Evolutionary conservation across 1,140 invertebrate genomes (phyloP), one percentile per base, ranked within the genome.

Genomic region (Cotesia glomerata): DNA sequence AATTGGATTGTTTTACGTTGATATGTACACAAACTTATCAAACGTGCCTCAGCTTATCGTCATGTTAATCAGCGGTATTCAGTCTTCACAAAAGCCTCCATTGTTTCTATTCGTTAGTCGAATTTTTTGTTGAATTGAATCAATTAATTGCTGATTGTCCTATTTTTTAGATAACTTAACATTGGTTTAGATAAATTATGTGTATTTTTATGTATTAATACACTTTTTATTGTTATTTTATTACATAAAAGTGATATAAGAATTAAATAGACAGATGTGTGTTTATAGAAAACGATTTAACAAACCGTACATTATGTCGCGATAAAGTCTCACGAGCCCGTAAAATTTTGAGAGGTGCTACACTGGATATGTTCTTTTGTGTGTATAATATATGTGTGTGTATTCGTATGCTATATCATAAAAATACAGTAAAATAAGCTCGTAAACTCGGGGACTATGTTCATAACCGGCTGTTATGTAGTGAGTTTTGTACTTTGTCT

Each of bases 391-490:
- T 26, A 45, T 45, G 39, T 45, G 39, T 45, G 5, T 45, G 11
- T 45, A 45, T 45, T 7, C 7, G 39, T 45, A 11, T 78, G 84
- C 85, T 85, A 85, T 87, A 84, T 86, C 85, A 87, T 86, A 86
- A 86, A 86, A 86, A 86, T 86, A 81, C 82, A 82, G 85, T 86
- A 86, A 86, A 86, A 86, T 86, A 85, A 85, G 82, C 83, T 86
- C 84, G 84, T 86, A 86, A 86, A 85, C 76, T 78, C 72, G 76
- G 62, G 67, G 71, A 62, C 61, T 63, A 62, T 73, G 73, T 74
- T 74, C 74, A 75, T 75, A 75, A 75, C 75, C 76, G 75, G 69
- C 72, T 51, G 62, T 58, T 69, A n/a, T 62, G 67, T 68, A 67
- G 36, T 58, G 72, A 52, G 70, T 71, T 71, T 71, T 56, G 68